Conservation (phyloP, 2,113 vertebrate species). For the human (Homo sapiens) region GRCh38 chr13:66608001-66608500, state of each 20-base stretch:
- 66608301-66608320: neutral
- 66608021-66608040: neutral
- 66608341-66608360: neutral
- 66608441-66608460: neutral
- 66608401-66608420: neutral
- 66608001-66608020: neutral
- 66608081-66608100: neutral
- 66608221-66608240: neutral
- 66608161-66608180: neutral
- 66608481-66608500: neutral
- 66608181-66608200: neutral
- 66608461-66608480: neutral
- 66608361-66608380: neutral
- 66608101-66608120: neutral
- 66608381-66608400: neutral
- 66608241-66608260: neutral
- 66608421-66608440: neutral
- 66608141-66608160: neutral
- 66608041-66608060: neutral
- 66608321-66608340: neutral
- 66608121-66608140: neutral
- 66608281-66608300: slow-evolving; percentile 1
- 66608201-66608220: neutral
- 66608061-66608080: neutral
- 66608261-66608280: neutral